A percentile compares a stretch with the other conserved stretches of the same genome.
Evolutionary conservation across 2,888 invertebrate genomes (phyloP).

Genomic region (Eristalis intricaria): DNA sequence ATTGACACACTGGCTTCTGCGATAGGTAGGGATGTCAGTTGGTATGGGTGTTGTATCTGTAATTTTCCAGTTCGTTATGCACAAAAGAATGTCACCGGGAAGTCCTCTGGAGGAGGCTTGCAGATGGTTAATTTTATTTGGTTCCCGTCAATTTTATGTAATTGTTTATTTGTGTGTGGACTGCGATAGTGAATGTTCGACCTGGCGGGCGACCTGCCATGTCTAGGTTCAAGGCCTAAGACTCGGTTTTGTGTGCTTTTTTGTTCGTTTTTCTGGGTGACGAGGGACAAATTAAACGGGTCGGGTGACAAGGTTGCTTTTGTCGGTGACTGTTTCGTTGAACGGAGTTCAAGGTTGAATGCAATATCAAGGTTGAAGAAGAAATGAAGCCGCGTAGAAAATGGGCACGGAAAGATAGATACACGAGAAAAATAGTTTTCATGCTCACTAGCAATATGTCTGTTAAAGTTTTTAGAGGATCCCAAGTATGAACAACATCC

Average conservation of each 20-base stretch:
- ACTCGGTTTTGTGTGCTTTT: not conserved
- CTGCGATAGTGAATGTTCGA: not conserved
- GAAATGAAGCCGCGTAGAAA: no score
- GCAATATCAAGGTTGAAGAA: no score
- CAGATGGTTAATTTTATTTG: constrained; percentile 34
- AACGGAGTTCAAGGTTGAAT: no score
- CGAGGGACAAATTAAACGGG: not conserved
- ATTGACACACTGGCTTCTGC: not conserved
- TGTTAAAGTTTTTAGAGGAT: no score
- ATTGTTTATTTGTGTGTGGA: not conserved
- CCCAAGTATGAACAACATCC: no score
- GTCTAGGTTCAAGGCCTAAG: not conserved
- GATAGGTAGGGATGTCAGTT: constrained; percentile 1
- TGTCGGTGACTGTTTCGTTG: no score
- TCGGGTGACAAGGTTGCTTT: not conserved
- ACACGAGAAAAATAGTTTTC: no score
- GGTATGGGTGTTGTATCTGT: constrained; percentile 34
- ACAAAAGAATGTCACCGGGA: constrained; percentile 19
- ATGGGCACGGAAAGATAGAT: no score
- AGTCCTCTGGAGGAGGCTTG: not conserved
- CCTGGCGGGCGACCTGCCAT: not conserved
- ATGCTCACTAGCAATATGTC: no score
- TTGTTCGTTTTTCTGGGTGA: not conserved
- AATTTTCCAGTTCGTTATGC: constrained; percentile 60
- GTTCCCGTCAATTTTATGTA: not conserved